Evolutionary conservation across 2,888 invertebrate species (phyloP), one percentile per base, ranked within the genome.

Genomic region (Octodonta nipae): DNA sequence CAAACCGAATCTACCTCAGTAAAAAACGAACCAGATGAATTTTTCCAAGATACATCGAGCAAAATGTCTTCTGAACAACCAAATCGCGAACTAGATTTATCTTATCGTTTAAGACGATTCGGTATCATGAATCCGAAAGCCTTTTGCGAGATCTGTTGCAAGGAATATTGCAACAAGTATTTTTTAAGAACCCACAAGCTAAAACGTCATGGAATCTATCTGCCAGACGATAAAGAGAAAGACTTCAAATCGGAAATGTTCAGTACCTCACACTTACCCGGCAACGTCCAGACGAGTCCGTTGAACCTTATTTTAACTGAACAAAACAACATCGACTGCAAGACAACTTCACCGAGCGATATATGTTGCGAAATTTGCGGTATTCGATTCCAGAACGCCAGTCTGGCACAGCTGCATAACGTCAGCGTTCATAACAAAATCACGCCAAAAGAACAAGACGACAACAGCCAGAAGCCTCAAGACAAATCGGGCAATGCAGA

Each of bases 151-250:
- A 75, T 89, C 36, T 91, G 91, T 59, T 83, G 85, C 61, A 87
- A 88, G 56, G 88, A 89, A 58, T 89, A 89, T 56, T 87, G 85
- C 58, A 91, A 88, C 57, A 88, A 88, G 60, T 89, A 89, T 56
- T 91, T 91, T 55, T 67, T 95, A 26, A 71, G 86, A 32, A 86
- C 87, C 28, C 95, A 95, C 62, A 87, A 91, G 54, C 78, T 85
- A 65, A 85, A 89, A 57, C 74, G 85, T n/a, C 93, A 95, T 60
- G 91, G 91, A 1, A 78, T 91, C 17, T 71, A 69, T 40, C 63
- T 75, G 33, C 70, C 71, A 2, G 68, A 75, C 56, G 71, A 80
- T 46, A 65, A 65, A 34, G 61, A 61, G 10, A 61, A 55, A 41
- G 60, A 61, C 32, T 41, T 42, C 15, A 56, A 54, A 41, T 32